Base-by-base conservation (phyloP, 1,140 invertebrate genomes). In the Drosophila ficusphila region DNA sequence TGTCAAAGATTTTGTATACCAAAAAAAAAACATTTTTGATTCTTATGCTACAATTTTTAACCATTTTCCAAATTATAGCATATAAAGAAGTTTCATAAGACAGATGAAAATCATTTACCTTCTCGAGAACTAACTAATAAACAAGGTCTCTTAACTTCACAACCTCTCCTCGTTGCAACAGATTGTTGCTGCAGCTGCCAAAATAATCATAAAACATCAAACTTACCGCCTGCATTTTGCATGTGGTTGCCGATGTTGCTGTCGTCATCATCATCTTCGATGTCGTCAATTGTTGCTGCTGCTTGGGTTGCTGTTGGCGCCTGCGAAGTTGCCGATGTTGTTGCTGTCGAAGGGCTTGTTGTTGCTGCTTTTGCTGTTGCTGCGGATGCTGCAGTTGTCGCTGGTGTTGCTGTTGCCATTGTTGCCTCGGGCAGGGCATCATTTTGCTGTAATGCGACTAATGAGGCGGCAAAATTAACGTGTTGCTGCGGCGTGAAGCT, bases 401-500 rank as follows among this genome's bases (percentile, higher is more conserved):
- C 42, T 41, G 57, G 5, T 19, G 69, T 6, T 42, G 67, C 6
- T 53, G 57, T 18, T 27, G 76, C 48, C 58, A 70, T 39, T 62
- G 81, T 38, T 46, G 81, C 70, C 72, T 77, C 68, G 44, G 74
- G 70, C 71, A 57, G 49, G 44, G 77, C 77, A 74, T 90, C 82
- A 64, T 82, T 86, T 78, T 86, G 83, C 76, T 86, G 82, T 86
- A 86, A 82, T 74, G 82, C 82, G 41, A 81, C 82, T 88, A 86
- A 88, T 88, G 82, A 86, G 83, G 82, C 82, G 77, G 82, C 82
- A 82, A 86, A 86, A 86, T 88, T 86, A 77, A 88, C 82, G 77
- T 86, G 79, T 58, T 83, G 82, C 68, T 86, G 83, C 48, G 82
- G 82, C 70, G 82, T 78, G 69, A 88, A 86, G 47, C 75, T 54